Conservation (phyloP, 2,888 invertebrate genomes). For the Sinopyrophorus schimmeli region DNA sequence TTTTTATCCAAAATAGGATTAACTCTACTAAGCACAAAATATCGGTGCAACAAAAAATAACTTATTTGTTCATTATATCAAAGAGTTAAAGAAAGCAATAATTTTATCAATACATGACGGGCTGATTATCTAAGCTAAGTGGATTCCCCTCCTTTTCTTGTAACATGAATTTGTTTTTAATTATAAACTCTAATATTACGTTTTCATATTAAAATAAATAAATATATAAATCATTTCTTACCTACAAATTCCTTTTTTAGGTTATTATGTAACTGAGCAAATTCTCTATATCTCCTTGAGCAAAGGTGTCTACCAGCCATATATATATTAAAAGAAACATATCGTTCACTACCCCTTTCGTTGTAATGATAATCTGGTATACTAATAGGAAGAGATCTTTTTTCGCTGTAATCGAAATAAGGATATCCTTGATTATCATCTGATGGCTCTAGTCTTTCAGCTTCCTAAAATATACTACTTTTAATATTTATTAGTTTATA, state of each 20-base stretch:
- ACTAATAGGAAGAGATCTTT: slow-evolving; percentile 83
- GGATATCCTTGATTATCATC: slow-evolving; percentile 81
- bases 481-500: background rate
- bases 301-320: slow-evolving; percentile 99
- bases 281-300: slow-evolving; percentile 94
- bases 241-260: slow-evolving; percentile 92
- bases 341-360: slow-evolving; percentile 85
- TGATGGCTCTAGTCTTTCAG: slow-evolving; percentile 79
- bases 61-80: too few relatives aligned
- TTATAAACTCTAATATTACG: too few relatives aligned
- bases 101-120: too few relatives aligned
- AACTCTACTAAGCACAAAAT: too few relatives aligned
- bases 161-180: too few relatives aligned
- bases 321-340: slow-evolving; percentile 96
- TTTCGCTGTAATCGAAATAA: slow-evolving; percentile 91
- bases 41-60: too few relatives aligned
- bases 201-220: too few relatives aligned
- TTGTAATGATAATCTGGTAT: slow-evolving; percentile 95
- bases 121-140: too few relatives aligned
- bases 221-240: slow-evolving; percentile 44
- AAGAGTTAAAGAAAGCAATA: too few relatives aligned
- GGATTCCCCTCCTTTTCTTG: too few relatives aligned
- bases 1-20: too few relatives aligned
- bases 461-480: slow-evolving; percentile 62
- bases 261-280: slow-evolving; percentile 83